Conservation (phyloP, 2,888 invertebrate genomes). For the Mythimna lalbum region DNA sequence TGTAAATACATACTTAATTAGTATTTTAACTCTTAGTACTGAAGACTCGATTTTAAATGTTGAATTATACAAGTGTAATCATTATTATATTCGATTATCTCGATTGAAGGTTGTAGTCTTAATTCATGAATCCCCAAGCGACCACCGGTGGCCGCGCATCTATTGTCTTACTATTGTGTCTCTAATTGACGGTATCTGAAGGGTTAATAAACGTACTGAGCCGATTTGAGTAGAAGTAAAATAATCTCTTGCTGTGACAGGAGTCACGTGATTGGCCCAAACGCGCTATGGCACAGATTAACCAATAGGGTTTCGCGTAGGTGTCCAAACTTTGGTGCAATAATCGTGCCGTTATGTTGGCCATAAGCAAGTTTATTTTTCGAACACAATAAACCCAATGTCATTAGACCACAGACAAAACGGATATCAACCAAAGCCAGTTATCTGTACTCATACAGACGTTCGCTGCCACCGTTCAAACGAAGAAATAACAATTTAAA, state of each 20-base stretch:
- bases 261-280: conserved; percentile 8
- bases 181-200: too few species aligned
- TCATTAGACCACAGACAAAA: conserved; percentile 63
- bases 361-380: conserved; percentile 18
- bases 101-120: conserved; percentile 7
- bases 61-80: conserved; percentile 5
- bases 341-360: background rate
- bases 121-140: too few species aligned
- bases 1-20: conserved; percentile 36
- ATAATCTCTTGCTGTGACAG: background rate
- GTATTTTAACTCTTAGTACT: conserved; percentile 32
- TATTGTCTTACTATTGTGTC: too few species aligned
- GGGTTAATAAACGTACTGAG: conserved; percentile 38
- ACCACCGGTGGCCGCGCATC: too few species aligned
- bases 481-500: conserved; percentile 31
- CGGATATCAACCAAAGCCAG: conserved; percentile 59
- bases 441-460: conserved; percentile 62
- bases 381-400: conserved; percentile 6
- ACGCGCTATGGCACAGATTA: background rate
- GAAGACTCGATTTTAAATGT: conserved; percentile 17
- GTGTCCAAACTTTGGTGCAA: conserved; percentile 13
- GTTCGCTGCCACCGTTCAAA: conserved; percentile 63
- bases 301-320: background rate
- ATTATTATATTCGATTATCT: conserved; percentile 2
- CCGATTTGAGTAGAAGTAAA: conserved; percentile 6